Base-by-base conservation (phyloP, 2,888 invertebrate species). In the Dryadula phaetusa region DNA sequence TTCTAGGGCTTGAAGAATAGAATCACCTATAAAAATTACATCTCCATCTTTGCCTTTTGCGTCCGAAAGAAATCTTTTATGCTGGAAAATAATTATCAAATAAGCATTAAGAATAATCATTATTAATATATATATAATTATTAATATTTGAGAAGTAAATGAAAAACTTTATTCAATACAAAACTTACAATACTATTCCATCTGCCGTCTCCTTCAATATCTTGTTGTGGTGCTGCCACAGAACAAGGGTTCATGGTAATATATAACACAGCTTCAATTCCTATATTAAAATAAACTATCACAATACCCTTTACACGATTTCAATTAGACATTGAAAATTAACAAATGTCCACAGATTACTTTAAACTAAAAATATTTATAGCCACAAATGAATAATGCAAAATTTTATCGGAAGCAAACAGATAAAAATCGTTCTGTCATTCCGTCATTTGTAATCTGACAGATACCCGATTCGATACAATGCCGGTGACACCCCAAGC, bases 31-130 rank as follows among this genome's bases (percentile, higher is more conserved):
- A 79, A 98, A 97, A 76, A 98, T 95, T 34, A 98, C 97, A 85
- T 98, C 98, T 14, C 97, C 98, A 88, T 98, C 98, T 88, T 96
- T 96, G 78, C 97, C 98, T 82, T 96, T 95, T 7, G 97, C 96
- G 85, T 98, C 97, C 12, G 95, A 94, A 66, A 98, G 93, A 87
- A 97, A 98, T 77, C 97, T 94, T 78, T 97, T 95, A 84, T 98
- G 98, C 97, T 97, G 89, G 70, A 93, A 94, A 79, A 74, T 71
- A 73, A 70, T 34, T 20, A 14, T 20, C 14, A 3, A 56, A 25
- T 14, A 25, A 32, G 16, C 8, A 52, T 18, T n/a, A n/a, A n/a
- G n/a, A n/a, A n/a, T n/a, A n/a, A n/a, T n/a, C n/a, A n/a, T n/a
- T n/a, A n/a, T n/a, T n/a, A n/a, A n/a, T n/a, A n/a, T n/a, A n/a